A percentile compares a stretch with the other conserved stretches of the same genome.
Evolutionary conservation across 1,140 invertebrate species (phyloP).

Genomic region (Pseudomyrmex sp.): DNA sequence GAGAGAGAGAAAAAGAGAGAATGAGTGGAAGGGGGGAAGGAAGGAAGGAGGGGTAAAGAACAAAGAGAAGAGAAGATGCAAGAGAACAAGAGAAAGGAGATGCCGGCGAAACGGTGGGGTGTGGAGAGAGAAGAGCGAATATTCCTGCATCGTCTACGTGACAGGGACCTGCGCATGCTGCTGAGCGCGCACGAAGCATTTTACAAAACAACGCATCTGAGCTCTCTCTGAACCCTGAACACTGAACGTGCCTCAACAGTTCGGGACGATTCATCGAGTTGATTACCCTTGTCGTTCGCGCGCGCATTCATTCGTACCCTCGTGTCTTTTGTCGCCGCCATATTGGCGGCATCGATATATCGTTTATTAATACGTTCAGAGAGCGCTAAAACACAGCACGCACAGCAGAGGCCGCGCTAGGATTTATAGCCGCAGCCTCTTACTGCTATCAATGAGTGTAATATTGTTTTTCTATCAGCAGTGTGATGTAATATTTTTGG

Average conservation of each 20-base stretch:
- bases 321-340: slow-evolving; percentile 71
- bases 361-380: slow-evolving; percentile 74
- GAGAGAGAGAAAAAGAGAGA: no score
- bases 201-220: slow-evolving; percentile 78
- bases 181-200: slow-evolving; percentile 68
- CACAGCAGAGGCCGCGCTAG: slow-evolving; percentile 44
- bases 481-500: no score
- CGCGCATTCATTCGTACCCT: slow-evolving; percentile 67
- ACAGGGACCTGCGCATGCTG: slow-evolving; percentile 68
- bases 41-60: background rate
- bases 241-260: slow-evolving; percentile 76
- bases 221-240: slow-evolving; percentile 74
- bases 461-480: no score
- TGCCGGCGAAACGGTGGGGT: background rate
- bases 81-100: slow-evolving; percentile 44
- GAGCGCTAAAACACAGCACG: background rate
- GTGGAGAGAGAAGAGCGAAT: slow-evolving; percentile 28
- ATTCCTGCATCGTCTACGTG: slow-evolving; percentile 63
- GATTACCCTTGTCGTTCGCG: slow-evolving; percentile 72
- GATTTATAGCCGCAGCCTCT: no score
- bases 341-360: slow-evolving; percentile 72
- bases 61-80: background rate
- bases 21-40: no score
- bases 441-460: no score
- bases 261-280: slow-evolving; percentile 74